phyloP scores from a whole-genome alignment of 2,888 invertebrate species.

The Amphimallon solstitiale region DNA sequence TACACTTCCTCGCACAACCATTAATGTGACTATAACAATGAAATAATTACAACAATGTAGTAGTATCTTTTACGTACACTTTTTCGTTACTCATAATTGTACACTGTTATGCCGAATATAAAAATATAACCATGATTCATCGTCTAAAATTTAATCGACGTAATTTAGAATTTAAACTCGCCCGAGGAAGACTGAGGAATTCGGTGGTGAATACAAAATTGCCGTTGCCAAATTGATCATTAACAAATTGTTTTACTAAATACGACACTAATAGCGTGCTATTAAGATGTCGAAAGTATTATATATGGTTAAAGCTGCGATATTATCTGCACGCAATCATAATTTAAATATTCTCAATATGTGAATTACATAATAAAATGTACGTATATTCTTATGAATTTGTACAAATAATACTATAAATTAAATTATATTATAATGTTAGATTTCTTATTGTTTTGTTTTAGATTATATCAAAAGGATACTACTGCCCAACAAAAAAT shows the following conservation, averaged over 20 bases:
- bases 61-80: conserved; percentile 4
- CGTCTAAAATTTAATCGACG: conserved; percentile 29
- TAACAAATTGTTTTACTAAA: conserved; percentile 4
- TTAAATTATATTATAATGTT: no score
- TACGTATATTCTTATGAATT: no score
- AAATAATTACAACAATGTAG: conserved; percentile 6
- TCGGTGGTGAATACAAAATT: conserved; percentile 13
- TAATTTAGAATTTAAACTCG: conserved; percentile 8
- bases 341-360: no score
- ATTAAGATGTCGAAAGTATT: conserved; percentile 2
- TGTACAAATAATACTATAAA: no score
- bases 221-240: conserved; percentile 1
- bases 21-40: conserved; percentile 1
- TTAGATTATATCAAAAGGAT: no score
- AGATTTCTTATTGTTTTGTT: no score
- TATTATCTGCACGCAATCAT: no score
- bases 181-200: conserved; percentile 1
- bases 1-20: conserved; percentile 5
- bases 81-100: conserved; percentile 27
- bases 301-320: no score
- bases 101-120: conserved; percentile 3
- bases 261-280: conserved; percentile 8
- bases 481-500: no score
- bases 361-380: no score
- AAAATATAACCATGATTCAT: conserved; percentile 21